Base-by-base conservation (phyloP, 2,888 invertebrate species). In the Hetaerina titia region DNA sequence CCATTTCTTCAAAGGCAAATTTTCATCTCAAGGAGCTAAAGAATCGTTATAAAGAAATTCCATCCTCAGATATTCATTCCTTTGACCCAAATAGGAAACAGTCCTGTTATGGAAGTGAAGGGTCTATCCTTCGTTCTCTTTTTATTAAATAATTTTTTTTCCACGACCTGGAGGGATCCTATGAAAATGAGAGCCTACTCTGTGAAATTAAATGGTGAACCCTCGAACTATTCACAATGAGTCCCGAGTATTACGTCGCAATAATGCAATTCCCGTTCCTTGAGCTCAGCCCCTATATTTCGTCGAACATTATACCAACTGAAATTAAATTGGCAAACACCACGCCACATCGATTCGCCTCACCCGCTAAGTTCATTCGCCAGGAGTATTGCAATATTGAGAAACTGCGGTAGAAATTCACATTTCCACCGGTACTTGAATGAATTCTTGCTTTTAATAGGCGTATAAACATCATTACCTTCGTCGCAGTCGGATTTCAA, bases 1-100 rank as follows among this genome's bases (percentile, higher is more conserved):
- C 25, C 31, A 81, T 81, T 81, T 81, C 81, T 81, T 31, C 81
- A 5, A 81, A 31, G 81, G 69, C 6, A 8, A 81, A 81, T 81
- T 81, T 81, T 81, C 81, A 81, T 81, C 81, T 81, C 81, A 81
- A 81, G 81, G 11, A 81, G 81, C 81, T 81, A 81, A 81, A 15
- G 81, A 81, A 31, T 81, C 81, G 81, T 31, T 25, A 81, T 15
- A 81, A 60, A 81, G 45, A 81, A 81, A 31, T 9, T 81, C 81
- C 13, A 11, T 60, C 17, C 17, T 60, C 81, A 11, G 81, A 25
- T 9, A 25, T 81, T 31, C n/a, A 25, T 81, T 31, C n/a, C 81
- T 81, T 81, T 81, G 81, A 81, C 31, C 81, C 15, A 11, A 81
- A 81, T 31, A 31, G 31, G 25, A 81, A 31, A 81, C 31, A n/a